These are phyloP conservation scores for Enteromius unitaeniatus DNA, from an alignment of 2,797 vertebrate species.

Conservation along the genomic window DNA sequence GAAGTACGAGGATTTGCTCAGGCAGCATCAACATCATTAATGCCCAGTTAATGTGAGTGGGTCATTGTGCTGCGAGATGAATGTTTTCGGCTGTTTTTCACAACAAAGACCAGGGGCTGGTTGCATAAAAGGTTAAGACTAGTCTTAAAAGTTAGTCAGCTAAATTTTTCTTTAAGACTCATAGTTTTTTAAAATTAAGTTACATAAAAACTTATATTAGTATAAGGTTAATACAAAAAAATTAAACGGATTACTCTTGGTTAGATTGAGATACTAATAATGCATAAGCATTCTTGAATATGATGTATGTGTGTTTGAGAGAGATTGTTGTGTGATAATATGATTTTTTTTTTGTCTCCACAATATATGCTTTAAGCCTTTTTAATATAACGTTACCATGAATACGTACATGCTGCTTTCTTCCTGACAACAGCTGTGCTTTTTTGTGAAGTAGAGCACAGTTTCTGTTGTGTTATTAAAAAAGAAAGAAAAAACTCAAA, in stretches of 20 bases:
- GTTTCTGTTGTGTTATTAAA: constrained; percentile 55
- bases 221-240: no score
- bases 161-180: no score
- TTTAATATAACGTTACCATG: not conserved
- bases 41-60: not conserved
- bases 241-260: no score
- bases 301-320: not conserved
- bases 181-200: no score
- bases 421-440: constrained; percentile 26
- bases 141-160: no score
- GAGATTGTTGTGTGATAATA: no score
- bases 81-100: not conserved
- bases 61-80: not conserved
- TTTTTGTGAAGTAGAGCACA: constrained; percentile 38
- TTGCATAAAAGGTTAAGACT: no score
- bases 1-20: not conserved
- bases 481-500: constrained; percentile 62
- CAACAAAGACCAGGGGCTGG: not conserved
- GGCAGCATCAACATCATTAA: not conserved
- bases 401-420: not conserved
- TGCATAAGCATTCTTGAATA: not conserved
- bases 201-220: no score
- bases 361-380: not conserved
- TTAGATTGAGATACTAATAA: not conserved
- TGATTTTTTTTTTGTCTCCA: no score